Evolutionary conservation across 2,113 vertebrate genomes (phyloP), one percentile per base, ranked within the genome.

Genomic region (Gnathonemus echidnorhynchus): DNA sequence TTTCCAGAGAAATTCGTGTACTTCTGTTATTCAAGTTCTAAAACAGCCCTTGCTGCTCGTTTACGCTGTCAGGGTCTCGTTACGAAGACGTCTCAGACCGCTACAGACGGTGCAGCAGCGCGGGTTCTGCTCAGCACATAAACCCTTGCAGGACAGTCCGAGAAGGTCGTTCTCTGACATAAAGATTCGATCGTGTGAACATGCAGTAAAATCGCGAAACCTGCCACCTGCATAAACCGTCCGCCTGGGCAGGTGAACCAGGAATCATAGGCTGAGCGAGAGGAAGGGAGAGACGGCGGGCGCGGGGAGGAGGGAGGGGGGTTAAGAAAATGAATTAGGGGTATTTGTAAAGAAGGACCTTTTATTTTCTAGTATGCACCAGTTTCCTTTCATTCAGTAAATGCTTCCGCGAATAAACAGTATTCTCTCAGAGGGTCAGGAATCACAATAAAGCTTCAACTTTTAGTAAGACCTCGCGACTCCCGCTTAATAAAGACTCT

Each of bases 71-170:
- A 94, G 94, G 94, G 94, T 93, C 94, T 93, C 93, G 92, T 95
- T 95, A 95, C 95, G 94, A 94, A 94, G 93, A 91, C 94, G 94
- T 95, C 94, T 95, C 95, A 95, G 95, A 96, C 95, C 94, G 95
- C 92, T 93, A 93, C 91, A 93, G 92, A 91, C 93, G 91, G 92
- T 83, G 91, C 92, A 93, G 91, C 93, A 56, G 89, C 92, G 90
- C 90, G 90, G 91, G 92, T 92, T 94, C 92, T 94, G 93, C 92
- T 92, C 89, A 93, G 92, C 92, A 91, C 88, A 91, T n/a, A 87
- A 58, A 92, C 88, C 89, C 89, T 87, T 91, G 90, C 92, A 92
- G 92, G 93, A 91, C 93, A 92, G 92, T 85, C 3, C 39, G 3
- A 24, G 52, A 89, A 62, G 83, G 39, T 85, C 83, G 8, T 39